A percentile compares a stretch with the other conserved stretches of the same genome.
These are phyloP conservation scores for Panurus biarmicus DNA, from an alignment of 2,113 vertebrate genomes.

Conservation along the genomic window DNA sequence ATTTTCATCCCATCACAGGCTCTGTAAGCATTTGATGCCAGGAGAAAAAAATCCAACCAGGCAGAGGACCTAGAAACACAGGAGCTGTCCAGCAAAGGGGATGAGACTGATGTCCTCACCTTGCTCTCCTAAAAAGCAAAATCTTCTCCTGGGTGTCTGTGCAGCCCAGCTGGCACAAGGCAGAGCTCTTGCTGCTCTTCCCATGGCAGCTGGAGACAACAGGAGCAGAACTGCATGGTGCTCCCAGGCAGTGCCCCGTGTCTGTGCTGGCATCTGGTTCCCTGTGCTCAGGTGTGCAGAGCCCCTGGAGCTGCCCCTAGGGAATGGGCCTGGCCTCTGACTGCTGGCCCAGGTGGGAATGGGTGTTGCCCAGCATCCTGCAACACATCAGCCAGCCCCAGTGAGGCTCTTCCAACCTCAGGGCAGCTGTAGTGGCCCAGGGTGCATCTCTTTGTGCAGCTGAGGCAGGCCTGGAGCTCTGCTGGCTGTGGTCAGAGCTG, in stretches of 20 bases:
- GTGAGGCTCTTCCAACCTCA: background rate
- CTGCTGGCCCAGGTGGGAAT: background rate
- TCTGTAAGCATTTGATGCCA: background rate
- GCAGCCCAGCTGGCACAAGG: background rate
- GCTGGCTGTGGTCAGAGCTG: background rate
- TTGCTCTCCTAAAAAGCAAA: background rate
- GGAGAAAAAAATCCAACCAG: background rate
- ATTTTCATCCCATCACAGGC: background rate
- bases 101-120: no score
- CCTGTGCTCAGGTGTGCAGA: background rate
- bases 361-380: background rate
- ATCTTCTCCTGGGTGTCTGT: background rate
- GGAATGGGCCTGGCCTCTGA: background rate
- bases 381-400: background rate
- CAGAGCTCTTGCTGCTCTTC: background rate
- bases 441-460: background rate
- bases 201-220: background rate
- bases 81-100: background rate
- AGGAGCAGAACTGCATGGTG: background rate
- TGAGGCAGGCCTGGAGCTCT: background rate
- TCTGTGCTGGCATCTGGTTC: background rate
- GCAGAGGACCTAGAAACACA: accelerated
- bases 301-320: background rate
- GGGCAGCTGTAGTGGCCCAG: background rate
- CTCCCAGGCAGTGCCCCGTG: background rate